phyloP scores from a whole-genome alignment of 2,888 invertebrate species.

The Amblyjoppa fuscipennis region DNA sequence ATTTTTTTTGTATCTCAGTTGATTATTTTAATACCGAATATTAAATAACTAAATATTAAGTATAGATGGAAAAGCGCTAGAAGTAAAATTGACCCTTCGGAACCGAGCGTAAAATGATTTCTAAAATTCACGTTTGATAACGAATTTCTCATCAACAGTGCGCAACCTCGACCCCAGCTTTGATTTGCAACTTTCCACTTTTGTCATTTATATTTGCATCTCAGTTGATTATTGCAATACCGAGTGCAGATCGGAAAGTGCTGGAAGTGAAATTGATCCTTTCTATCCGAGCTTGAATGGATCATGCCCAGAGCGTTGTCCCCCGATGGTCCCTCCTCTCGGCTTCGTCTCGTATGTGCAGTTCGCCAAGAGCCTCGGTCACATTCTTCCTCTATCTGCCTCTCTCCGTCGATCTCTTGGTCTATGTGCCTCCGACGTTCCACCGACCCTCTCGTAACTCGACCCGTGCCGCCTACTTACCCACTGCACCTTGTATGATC shows the following conservation, averaged over 20 bases:
- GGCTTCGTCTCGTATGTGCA: conserved; percentile 23
- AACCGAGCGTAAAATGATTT: too few relatives aligned
- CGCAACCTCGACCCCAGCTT: neutral
- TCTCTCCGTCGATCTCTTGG: conserved; percentile 21
- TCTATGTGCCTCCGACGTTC: conserved; percentile 7
- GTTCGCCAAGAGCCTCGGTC: conserved; percentile 45
- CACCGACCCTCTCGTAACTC: conserved; percentile 45
- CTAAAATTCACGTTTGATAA: neutral
- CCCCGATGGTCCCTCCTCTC: neutral
- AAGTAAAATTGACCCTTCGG: too few relatives aligned
- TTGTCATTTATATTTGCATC: neutral
- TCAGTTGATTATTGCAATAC: neutral
- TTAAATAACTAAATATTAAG: too few relatives aligned
- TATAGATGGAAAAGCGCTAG: too few relatives aligned
- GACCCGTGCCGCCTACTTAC: conserved; percentile 65
- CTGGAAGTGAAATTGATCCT: conserved; percentile 1
- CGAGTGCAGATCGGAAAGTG: neutral
- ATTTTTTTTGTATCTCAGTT: neutral
- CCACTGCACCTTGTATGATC: conserved; percentile 73
- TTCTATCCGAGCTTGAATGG: conserved; percentile 2
- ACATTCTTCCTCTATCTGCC: conserved; percentile 31
- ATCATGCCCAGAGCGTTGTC: conserved; percentile 25
- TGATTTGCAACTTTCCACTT: neutral
- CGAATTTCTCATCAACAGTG: neutral
- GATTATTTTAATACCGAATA: too few relatives aligned